Conservation (phyloP, 2,113 vertebrate species). For the Laticauda colubrina region DNA sequence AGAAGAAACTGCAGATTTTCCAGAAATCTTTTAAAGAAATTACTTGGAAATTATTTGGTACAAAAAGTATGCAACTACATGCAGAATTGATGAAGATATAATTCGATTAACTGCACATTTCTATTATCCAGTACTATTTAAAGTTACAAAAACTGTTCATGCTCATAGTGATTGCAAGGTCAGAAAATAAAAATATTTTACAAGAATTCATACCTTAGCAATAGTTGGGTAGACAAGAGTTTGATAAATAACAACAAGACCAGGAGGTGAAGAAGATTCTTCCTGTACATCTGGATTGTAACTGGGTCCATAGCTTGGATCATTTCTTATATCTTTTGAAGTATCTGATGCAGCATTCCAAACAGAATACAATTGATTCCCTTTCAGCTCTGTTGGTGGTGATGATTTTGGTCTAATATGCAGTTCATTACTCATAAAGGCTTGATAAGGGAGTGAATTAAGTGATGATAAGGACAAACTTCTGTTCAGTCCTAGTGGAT, state of each 20-base stretch:
- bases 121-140: background rate
- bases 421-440: constrained; percentile 22
- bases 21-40: background rate
- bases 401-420: constrained; percentile 47
- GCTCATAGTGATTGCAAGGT: background rate
- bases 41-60: background rate
- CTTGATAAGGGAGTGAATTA: constrained; percentile 24
- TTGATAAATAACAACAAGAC: constrained; percentile 63
- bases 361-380: constrained; percentile 33
- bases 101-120: background rate
- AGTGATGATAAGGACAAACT: constrained; percentile 55
- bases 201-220: constrained; percentile 56
- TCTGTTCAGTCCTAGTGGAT: constrained; percentile 38
- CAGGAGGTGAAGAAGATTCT: constrained; percentile 40
- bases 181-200: background rate
- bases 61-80: background rate
- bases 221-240: constrained; percentile 59
- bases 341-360: constrained; percentile 34
- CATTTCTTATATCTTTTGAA: constrained; percentile 7
- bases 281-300: constrained; percentile 52
- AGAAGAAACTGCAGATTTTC: background rate
- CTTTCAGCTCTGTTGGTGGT: constrained; percentile 6
- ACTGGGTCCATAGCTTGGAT: constrained; percentile 30
- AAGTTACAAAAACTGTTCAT: background rate
- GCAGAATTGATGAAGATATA: background rate